Percentiles rank a stretch among this genome's conserved stretches.
These are phyloP conservation scores for Xanthostigma xanthostigma DNA, from an alignment of 2,888 invertebrate species.

Conservation along the genomic window DNA sequence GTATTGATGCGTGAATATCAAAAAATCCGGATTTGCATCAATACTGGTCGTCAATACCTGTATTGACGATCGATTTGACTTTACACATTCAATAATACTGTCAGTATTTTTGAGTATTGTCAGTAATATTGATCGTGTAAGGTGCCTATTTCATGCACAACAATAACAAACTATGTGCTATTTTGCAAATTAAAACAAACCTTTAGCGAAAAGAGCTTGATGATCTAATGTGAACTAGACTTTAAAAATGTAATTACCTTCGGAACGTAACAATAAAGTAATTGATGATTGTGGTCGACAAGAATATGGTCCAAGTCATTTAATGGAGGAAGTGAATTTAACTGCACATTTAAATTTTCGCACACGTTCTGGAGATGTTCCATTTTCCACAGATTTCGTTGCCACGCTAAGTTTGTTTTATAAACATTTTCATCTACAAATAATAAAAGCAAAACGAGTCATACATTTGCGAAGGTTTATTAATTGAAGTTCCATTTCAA, in stretches of 20 bases:
- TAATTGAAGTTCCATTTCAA: no score
- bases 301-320: conserved; percentile 62
- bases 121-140: no score
- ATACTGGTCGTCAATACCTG: no score
- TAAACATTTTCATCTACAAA: not conserved
- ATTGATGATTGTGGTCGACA: conserved; percentile 67
- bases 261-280: conserved; percentile 86
- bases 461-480: not conserved
- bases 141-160: no score
- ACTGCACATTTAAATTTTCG: conserved; percentile 32
- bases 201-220: no score
- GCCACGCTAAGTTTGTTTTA: conserved; percentile 4
- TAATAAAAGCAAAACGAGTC: not conserved
- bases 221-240: not conserved
- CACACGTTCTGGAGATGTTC: conserved; percentile 47
- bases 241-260: conserved; percentile 45
- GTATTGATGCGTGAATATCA: no score
- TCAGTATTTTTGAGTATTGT: no score
- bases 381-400: conserved; percentile 39
- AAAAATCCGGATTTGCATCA: no score
- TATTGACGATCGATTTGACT: no score
- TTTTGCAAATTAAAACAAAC: not conserved
- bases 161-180: not conserved
- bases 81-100: no score
- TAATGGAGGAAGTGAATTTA: conserved; percentile 19